A percentile compares a stretch with the other conserved stretches of the same genome.
Conservation (phyloP, 37 sponge, comb jelly and placozoan genomes). For the Halichondria panicea region DNA sequence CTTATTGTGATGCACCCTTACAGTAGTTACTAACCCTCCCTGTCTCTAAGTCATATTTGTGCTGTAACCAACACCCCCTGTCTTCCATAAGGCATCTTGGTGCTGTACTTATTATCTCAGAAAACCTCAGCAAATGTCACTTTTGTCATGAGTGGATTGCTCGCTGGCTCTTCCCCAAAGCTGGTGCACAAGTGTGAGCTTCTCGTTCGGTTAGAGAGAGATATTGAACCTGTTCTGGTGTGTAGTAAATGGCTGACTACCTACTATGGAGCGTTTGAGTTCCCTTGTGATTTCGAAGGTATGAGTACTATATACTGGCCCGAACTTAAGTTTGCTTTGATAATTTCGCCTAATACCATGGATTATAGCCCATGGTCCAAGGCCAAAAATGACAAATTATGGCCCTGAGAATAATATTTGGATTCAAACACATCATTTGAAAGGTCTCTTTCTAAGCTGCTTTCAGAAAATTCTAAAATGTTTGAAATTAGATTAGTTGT, state of each 20-base stretch:
- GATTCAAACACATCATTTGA: no score
- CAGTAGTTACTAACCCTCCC: not conserved
- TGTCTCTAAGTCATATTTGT: not conserved
- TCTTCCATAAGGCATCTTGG: not conserved
- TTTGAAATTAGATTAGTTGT: no score
- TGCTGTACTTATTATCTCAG: not conserved
- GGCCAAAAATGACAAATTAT: no score
- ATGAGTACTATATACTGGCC: no score
- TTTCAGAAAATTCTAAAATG: no score
- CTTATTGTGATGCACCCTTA: not conserved
- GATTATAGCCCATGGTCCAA: no score
- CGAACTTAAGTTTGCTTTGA: not conserved
- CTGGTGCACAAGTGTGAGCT: slow-evolving; percentile 11
- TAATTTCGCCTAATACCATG: no score
- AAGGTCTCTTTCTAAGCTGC: no score
- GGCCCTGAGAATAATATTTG: no score
- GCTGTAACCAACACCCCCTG: not conserved
- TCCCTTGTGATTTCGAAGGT: slow-evolving; percentile 42
- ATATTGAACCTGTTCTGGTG: not conserved
- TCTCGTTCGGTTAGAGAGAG: not conserved
- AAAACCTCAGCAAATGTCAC: not conserved
- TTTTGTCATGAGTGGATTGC: not conserved
- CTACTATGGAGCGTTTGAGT: slow-evolving; percentile 40
- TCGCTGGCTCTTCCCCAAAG: not conserved
- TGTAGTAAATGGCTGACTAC: slow-evolving; percentile 30